Percentiles rank a stretch among this genome's conserved stretches.
Conservation (phyloP, 2,888 invertebrate genomes). For the Helobdella robusta region DNA sequence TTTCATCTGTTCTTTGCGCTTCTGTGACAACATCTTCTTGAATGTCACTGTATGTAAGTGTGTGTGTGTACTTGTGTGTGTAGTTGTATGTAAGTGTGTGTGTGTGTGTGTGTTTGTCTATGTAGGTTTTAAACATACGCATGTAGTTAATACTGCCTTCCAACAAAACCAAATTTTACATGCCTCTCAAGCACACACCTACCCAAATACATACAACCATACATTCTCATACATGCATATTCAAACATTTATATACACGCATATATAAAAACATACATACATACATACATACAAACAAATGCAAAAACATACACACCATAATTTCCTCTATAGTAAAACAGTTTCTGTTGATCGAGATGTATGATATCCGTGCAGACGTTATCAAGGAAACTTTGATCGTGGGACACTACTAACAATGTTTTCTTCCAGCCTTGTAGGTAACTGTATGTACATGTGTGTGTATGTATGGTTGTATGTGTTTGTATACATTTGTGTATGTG, state of each 20-base stretch:
- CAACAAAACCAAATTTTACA: too few relatives aligned
- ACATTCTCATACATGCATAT: too few relatives aligned
- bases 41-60: conserved; percentile 56
- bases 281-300: background rate
- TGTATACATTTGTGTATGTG: too few relatives aligned
- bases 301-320: conserved; percentile 40
- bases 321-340: conserved; percentile 85
- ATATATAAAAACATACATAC: too few relatives aligned
- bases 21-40: conserved; percentile 95
- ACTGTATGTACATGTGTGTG: conserved; percentile 51
- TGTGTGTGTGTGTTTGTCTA: too few relatives aligned
- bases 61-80: background rate
- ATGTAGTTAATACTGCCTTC: too few relatives aligned
- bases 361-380: conserved; percentile 98
- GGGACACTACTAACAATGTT: conserved; percentile 90
- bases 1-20: conserved; percentile 84
- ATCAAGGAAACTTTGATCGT: conserved; percentile 98
- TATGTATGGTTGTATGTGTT: background rate
- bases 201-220: too few relatives aligned
- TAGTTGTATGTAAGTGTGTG: background rate
- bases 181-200: too few relatives aligned
- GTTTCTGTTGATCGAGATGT: conserved; percentile 84
- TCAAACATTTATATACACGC: too few relatives aligned
- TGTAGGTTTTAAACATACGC: too few relatives aligned
- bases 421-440: conserved; percentile 98